Percentiles rank a stretch among this genome's conserved stretches.
Evolutionary conservation across 2,797 vertebrate genomes (phyloP).

Genomic region (Coregonus ussuriensis): DNA sequence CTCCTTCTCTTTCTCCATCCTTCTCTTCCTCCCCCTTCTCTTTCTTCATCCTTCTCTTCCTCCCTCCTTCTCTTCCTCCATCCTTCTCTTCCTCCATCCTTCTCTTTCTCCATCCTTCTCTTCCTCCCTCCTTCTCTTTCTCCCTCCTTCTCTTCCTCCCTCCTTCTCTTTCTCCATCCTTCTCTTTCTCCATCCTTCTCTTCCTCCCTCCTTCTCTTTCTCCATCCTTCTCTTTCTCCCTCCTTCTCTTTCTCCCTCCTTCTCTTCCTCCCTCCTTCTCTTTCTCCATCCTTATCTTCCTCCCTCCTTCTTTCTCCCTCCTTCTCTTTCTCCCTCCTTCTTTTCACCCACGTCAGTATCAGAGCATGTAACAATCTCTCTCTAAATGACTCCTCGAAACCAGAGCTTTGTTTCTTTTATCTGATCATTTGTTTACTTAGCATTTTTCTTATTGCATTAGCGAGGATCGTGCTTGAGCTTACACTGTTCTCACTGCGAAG

Average conservation of each 20-base stretch:
- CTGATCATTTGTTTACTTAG: slow-evolving; percentile 55
- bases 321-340: too few relatives aligned
- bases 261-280: too few relatives aligned
- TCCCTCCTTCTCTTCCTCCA: too few relatives aligned
- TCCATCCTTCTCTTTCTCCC: not conserved
- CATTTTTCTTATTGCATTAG: slow-evolving; percentile 55
- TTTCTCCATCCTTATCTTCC: not conserved
- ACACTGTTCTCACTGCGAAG: slow-evolving; percentile 31
- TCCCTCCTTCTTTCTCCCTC: not conserved
- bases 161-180: too few relatives aligned
- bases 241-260: not conserved
- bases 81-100: too few relatives aligned
- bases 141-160: too few relatives aligned
- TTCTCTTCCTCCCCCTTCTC: too few relatives aligned
- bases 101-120: too few relatives aligned
- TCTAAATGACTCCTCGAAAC: slow-evolving; percentile 58
- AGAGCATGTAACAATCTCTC: slow-evolving; percentile 46
- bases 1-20: not conserved
- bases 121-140: too few relatives aligned
- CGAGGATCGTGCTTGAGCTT: slow-evolving; percentile 51
- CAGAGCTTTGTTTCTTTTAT: slow-evolving; percentile 38
- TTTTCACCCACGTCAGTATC: slow-evolving; percentile 35
- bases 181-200: not conserved
- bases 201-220: not conserved
- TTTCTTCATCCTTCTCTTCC: too few relatives aligned